Evolutionary conservation across 1,140 invertebrate genomes (phyloP).

Genomic region (Potamilus streckersoni): DNA sequence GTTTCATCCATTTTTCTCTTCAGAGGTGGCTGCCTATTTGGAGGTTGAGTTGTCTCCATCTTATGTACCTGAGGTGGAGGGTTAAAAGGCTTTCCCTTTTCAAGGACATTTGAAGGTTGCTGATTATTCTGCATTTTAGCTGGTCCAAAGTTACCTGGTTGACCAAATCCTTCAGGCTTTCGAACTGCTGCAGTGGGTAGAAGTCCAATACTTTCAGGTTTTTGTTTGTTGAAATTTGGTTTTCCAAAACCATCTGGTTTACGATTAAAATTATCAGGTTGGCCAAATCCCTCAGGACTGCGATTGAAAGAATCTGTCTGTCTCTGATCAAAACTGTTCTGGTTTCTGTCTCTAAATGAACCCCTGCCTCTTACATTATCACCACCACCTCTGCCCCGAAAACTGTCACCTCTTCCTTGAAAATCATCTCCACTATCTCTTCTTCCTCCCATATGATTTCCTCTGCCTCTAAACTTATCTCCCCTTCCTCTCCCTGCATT

Average conservation of each 20-base stretch:
- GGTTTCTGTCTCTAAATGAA: conserved; percentile 10
- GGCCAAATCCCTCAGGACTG: conserved; percentile 5
- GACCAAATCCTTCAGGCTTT: neutral
- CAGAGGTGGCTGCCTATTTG: neutral
- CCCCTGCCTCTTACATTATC: conserved; percentile 3
- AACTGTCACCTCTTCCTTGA: neutral
- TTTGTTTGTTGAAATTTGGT: neutral
- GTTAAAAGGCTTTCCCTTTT: no score
- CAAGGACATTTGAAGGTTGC: no score
- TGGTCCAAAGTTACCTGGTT: no score
- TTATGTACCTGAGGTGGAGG: neutral
- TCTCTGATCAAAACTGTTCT: conserved; percentile 2
- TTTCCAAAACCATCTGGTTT: neutral
- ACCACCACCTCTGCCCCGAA: neutral
- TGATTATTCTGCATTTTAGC: no score
- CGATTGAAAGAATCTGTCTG: conserved; percentile 1
- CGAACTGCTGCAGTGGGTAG: neutral
- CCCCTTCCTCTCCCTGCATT: conserved; percentile 8
- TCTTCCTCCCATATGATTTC: conserved; percentile 3
- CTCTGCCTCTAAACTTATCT: neutral
- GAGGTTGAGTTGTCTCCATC: neutral
- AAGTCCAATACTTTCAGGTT: conserved; percentile 9
- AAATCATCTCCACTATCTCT: neutral
- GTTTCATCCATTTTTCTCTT: neutral
- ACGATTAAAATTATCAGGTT: neutral